Conservation (phyloP, 2,797 vertebrate genomes). For the Galago senegalensis region DNA sequence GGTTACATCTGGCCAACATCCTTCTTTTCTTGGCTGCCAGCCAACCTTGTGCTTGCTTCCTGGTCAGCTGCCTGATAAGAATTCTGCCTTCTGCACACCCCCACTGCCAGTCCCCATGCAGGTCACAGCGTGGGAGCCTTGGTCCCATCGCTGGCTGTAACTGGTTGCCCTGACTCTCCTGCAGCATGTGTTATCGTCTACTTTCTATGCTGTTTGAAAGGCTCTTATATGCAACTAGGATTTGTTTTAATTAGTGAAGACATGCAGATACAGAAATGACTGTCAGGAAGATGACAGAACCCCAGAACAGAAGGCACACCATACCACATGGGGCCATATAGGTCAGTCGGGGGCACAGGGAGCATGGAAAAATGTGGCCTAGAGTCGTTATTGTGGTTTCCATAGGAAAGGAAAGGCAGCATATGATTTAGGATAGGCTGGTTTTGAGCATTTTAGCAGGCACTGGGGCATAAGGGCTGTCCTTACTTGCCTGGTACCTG, state of each 20-base stretch:
- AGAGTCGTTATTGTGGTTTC: neutral
- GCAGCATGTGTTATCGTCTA: neutral
- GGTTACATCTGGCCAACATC: neutral
- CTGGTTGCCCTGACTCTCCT: neutral
- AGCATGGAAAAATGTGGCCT: neutral
- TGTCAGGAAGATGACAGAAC: neutral
- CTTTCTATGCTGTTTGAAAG: neutral
- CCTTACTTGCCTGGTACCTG: neutral
- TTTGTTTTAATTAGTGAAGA: neutral
- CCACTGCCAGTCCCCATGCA: neutral
- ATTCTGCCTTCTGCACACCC: neutral
- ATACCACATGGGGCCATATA: fast-evolving
- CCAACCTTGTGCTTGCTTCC: neutral
- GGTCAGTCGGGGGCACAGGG: neutral
- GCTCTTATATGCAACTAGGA: neutral
- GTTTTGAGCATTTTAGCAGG: neutral
- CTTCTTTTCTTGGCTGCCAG: neutral
- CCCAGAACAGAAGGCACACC: too few species aligned
- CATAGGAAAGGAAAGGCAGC: neutral
- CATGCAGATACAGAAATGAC: neutral
- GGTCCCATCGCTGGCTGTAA: neutral
- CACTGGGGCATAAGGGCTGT: neutral
- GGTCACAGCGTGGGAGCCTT: neutral
- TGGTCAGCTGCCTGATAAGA: neutral
- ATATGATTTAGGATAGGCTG: neutral